Conservation (phyloP, 2,888 invertebrate genomes). For the Orchestes rusci region DNA sequence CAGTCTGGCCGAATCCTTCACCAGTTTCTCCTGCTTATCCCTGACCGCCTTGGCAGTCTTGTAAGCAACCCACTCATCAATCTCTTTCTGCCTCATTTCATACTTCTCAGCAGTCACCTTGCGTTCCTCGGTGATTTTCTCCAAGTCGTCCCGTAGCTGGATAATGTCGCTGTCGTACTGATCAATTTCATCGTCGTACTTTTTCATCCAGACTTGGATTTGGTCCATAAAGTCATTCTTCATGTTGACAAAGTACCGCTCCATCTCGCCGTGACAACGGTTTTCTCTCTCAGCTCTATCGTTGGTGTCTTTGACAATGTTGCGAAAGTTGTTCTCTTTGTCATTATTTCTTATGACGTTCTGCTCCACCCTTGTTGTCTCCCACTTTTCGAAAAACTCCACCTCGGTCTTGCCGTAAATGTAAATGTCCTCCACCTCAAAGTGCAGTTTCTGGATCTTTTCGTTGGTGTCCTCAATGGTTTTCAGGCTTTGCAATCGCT, state of each 20-base stretch:
- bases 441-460: slow-evolving; percentile 28
- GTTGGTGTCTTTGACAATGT: slow-evolving; percentile 25
- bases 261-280: slow-evolving; percentile 32
- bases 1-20: slow-evolving; percentile 29
- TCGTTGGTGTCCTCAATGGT: slow-evolving; percentile 27
- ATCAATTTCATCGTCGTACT: slow-evolving; percentile 36
- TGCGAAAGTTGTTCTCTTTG: slow-evolving; percentile 26
- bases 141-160: slow-evolving; percentile 28
- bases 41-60: slow-evolving; percentile 27
- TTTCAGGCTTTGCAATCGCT: slow-evolving; percentile 24
- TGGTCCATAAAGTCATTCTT: slow-evolving; percentile 32
- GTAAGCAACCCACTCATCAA: slow-evolving; percentile 32
- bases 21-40: slow-evolving; percentile 22
- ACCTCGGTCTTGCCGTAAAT: slow-evolving; percentile 22
- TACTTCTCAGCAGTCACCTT: slow-evolving; percentile 24
- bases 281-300: slow-evolving; percentile 31
- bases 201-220: slow-evolving; percentile 36
- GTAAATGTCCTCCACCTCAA: slow-evolving; percentile 27
- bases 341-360: slow-evolving; percentile 28
- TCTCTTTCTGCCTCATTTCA: slow-evolving; percentile 28
- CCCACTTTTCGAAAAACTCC: slow-evolving; percentile 33
- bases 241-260: slow-evolving; percentile 32
- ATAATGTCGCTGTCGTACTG: slow-evolving; percentile 30
- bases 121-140: slow-evolving; percentile 29
- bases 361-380: slow-evolving; percentile 33